Percentiles rank a stretch among this genome's conserved stretches.
Evolutionary conservation across 2,888 invertebrate species (phyloP).

Genomic region (Drosophila tripunctata): DNA sequence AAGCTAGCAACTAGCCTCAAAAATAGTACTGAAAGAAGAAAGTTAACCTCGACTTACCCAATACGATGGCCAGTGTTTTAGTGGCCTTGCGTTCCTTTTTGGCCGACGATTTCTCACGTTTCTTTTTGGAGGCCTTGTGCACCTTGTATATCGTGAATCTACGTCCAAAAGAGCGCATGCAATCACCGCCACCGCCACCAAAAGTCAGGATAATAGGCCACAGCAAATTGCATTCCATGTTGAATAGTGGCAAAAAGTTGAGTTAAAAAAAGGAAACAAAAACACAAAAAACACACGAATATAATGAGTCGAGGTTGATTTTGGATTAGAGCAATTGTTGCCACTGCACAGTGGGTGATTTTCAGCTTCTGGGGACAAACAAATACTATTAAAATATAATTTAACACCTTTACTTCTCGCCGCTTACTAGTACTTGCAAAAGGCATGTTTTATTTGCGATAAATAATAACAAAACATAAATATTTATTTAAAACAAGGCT

Average conservation of each 20-base stretch:
- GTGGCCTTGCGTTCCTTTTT: slow-evolving; percentile 99
- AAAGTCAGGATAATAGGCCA: slow-evolving; percentile 42
- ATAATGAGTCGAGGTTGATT: slow-evolving; percentile 2
- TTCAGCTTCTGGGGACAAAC: no score
- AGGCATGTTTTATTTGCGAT: no score
- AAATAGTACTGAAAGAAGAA: not conserved
- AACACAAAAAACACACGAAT: slow-evolving; percentile 2
- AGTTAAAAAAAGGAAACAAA: not conserved
- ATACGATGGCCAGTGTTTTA: slow-evolving; percentile 98
- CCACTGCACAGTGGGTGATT: no score
- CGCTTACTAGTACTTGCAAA: no score
- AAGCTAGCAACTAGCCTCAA: not conserved
- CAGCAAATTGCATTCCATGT: slow-evolving; percentile 40
- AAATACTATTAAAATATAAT: no score
- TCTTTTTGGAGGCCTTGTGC: slow-evolving; percentile 97
- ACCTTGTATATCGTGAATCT: slow-evolving; percentile 96
- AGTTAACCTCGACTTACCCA: slow-evolving; percentile 89
- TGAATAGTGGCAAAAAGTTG: slow-evolving; percentile 17
- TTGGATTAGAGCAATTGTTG: not conserved
- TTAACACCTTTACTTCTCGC: no score
- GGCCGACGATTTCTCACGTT: slow-evolving; percentile 96
- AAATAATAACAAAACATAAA: no score
- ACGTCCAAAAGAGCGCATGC: slow-evolving; percentile 29
- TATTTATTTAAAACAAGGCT: no score
- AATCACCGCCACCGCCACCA: not conserved